A percentile compares a stretch with the other conserved stretches of the same genome.
phyloP scores from a whole-genome alignment of 2,888 invertebrate species.

The Harmothoe impar region DNA sequence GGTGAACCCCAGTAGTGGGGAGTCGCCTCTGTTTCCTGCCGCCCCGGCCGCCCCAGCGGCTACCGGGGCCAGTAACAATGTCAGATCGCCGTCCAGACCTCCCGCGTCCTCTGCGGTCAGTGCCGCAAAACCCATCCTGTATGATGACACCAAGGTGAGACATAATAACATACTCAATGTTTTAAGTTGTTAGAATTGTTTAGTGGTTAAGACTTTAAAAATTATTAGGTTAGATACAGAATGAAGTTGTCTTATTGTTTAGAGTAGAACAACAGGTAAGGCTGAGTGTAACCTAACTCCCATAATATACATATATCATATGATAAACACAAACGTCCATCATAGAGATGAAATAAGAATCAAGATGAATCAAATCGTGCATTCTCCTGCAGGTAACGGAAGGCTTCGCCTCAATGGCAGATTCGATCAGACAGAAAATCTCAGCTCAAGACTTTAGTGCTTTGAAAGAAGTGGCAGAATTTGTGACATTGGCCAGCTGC shows the following conservation, averaged over 20 bases:
- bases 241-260: no score
- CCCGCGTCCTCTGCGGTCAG: background rate
- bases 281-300: no score
- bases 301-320: no score
- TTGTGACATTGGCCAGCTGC: background rate
- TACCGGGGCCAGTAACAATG: background rate
- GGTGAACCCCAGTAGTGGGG: slow-evolving; percentile 71
- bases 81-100: background rate
- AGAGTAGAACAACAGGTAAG: no score
- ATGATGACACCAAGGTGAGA: slow-evolving; percentile 44
- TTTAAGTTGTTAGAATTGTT: no score
- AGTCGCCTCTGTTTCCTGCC: background rate
- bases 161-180: background rate
- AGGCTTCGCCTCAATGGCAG: background rate
- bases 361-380: no score
- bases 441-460: background rate
- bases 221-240: no score
- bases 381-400: background rate
- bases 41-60: background rate
- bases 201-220: no score
- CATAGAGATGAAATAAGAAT: no score
- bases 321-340: no score
- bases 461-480: slow-evolving; percentile 23
- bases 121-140: background rate
- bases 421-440: background rate